Percentiles rank a stretch among this genome's conserved stretches.
Conservation (phyloP, 1,140 invertebrate species). For the Bombyx mandarina region DNA sequence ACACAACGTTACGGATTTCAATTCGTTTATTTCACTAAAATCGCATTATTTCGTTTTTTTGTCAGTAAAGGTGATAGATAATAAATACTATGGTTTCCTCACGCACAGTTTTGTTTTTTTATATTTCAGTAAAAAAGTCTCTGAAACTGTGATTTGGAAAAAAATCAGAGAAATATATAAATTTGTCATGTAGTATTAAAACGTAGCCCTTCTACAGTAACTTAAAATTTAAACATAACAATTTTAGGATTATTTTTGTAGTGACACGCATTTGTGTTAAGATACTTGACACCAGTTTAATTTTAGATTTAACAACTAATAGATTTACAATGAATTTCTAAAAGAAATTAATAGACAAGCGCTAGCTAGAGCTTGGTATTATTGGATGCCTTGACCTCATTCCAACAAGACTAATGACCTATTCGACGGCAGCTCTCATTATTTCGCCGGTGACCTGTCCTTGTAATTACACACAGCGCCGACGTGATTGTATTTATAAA, state of each 20-base stretch:
- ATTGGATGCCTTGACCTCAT: constrained; percentile 18
- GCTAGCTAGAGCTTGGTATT: neutral
- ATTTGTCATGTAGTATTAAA: no score
- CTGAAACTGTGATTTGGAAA: no score
- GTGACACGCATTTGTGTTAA: neutral
- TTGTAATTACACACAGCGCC: constrained; percentile 21
- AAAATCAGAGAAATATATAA: no score
- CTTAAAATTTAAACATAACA: no score
- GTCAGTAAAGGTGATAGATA: no score
- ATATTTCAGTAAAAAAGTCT: no score
- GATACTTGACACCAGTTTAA: neutral
- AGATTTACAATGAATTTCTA: neutral
- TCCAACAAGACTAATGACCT: constrained; percentile 21
- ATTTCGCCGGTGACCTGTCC: constrained; percentile 22
- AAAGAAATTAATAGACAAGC: neutral
- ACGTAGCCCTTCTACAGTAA: no score
- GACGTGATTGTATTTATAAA: constrained; percentile 21
- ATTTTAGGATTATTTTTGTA: no score
- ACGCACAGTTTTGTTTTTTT: no score
- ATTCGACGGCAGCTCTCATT: constrained; percentile 27
- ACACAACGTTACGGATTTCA: neutral
- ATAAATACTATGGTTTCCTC: no score
- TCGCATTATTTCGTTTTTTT: neutral
- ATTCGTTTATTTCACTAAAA: neutral
- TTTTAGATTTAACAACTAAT: neutral